These are phyloP conservation scores for Phoebastria nigripes DNA, from an alignment of 2,797 vertebrate species.

Conservation along the genomic window DNA sequence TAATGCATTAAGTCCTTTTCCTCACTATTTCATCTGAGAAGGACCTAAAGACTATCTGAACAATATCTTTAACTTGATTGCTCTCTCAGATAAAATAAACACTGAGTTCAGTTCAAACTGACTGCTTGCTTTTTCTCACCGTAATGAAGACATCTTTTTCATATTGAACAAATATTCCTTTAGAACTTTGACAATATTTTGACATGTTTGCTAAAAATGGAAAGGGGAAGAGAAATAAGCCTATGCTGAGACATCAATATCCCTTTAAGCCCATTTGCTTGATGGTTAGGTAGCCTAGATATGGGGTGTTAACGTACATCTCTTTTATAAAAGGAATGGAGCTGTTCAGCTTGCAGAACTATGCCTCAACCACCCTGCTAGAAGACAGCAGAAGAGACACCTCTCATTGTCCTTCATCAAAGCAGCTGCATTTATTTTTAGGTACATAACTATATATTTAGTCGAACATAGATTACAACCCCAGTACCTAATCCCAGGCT, in stretches of 20 bases:
- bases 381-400: not conserved
- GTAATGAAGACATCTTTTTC: not conserved
- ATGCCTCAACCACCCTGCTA: not conserved
- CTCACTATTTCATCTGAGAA: not conserved
- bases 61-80: not conserved
- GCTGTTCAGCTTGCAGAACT: not conserved
- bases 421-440: not conserved
- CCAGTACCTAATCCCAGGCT: not conserved
- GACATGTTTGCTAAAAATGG: not conserved
- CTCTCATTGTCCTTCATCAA: not conserved
- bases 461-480: not conserved
- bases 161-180: not conserved
- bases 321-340: not conserved
- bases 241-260: not conserved
- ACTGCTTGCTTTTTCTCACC: not conserved
- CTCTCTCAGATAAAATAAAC: not conserved
- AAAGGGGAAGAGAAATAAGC: not conserved
- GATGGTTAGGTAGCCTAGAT: not conserved
- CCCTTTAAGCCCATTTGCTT: not conserved
- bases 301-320: not conserved
- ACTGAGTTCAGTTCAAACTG: not conserved
- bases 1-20: not conserved
- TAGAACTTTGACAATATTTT: not conserved
- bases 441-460: not conserved
- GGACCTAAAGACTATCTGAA: not conserved